These are phyloP conservation scores for Orestias chungarensis DNA, from an alignment of 2,797 vertebrate genomes.

Conservation along the genomic window DNA sequence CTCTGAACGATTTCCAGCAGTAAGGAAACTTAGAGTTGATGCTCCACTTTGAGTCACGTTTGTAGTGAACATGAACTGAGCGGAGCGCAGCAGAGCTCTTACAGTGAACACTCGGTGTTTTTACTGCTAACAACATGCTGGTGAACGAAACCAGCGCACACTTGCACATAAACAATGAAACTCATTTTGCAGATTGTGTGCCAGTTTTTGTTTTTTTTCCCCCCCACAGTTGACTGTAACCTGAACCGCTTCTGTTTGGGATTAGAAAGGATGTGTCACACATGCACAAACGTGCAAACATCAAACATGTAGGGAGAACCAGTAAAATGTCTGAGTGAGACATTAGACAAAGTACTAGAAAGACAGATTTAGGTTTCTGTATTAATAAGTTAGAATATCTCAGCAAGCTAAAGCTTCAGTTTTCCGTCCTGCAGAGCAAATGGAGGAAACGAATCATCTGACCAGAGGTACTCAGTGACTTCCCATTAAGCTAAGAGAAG, in stretches of 20 bases:
- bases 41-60: background rate
- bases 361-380: background rate
- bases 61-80: constrained; percentile 30
- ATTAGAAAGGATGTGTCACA: constrained; percentile 7
- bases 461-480: background rate
- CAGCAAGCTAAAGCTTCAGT: background rate
- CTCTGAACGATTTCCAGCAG: background rate
- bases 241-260: background rate
- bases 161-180: background rate
- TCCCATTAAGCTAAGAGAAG: background rate
- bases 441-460: background rate
- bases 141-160: constrained; percentile 22
- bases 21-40: background rate
- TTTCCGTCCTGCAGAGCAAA: background rate
- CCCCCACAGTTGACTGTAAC: constrained; percentile 4
- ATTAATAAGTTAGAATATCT: background rate
- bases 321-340: background rate
- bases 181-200: background rate
- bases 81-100: constrained; percentile 15
- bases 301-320: background rate
- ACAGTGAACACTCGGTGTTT: constrained; percentile 33
- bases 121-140: constrained; percentile 39
- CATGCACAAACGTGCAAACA: background rate
- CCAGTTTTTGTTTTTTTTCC: background rate
- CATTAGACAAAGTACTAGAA: background rate